Evolutionary conservation across 2,113 vertebrate genomes (phyloP), one percentile per base, ranked within the genome.

Genomic region (Austrofundulus limnaeus): DNA sequence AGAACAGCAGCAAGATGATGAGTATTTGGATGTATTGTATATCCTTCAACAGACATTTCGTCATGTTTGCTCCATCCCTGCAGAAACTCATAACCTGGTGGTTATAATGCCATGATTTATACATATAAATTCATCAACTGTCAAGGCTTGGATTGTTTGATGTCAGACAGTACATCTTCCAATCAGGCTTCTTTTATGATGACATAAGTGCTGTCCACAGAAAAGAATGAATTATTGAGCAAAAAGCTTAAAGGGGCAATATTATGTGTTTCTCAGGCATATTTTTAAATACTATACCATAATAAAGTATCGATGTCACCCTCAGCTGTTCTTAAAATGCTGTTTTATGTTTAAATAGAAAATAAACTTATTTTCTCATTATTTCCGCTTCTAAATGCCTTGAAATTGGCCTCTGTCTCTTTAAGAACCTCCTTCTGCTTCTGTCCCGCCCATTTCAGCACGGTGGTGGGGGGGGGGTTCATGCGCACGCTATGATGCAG

Each of bases 1-100:
- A 48, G 61, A 55, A 52, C 1, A 59, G 39, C 4, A 49, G 50
- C 49, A 57, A 8, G 31, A 62, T 63, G 76, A 81, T 64, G 72
- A 62, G 61, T 43, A 52, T 52, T 57, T 24, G 16, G 66, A 37
- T 70, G 39, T 69, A 60, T 62, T 19, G 48, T 61, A 66, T 51
- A 73, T 72, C 42, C 70, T 67, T 49, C 66, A 63, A 54, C 47
- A 71, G 80, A 79, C 76, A 75, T 85, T 70, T 82, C 21, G 65
- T 80, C 59, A 46, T 42, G 59, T 72, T 39, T 50, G 42, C 25
- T 56, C 34, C 47, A 42, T 74, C 42, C 41, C 51, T 23, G 66
- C 49, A 62, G 54, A 70, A 78, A 78, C 64, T 74, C 73, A 68
- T 77, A 69, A 70, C 75, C 82, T 68, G 55, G 50, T 4, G 1